A percentile compares a stretch with the other conserved stretches of the same genome.
Conservation (phyloP, 37 sponge, comb jelly and placozoan genomes). For the Haliclona indistincta region DNA sequence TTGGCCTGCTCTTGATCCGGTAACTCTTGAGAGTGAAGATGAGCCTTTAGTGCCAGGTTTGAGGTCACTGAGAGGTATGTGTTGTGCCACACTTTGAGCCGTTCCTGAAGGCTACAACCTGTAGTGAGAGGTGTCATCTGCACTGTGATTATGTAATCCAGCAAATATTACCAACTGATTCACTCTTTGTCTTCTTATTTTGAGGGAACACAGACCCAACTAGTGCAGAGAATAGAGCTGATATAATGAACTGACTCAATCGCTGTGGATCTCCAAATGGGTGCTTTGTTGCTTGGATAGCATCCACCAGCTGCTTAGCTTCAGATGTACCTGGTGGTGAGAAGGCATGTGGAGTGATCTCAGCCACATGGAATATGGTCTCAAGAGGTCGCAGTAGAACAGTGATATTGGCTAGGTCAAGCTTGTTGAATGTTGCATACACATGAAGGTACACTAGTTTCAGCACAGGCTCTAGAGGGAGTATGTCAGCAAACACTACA, state of each 20-base stretch:
- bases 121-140: not conserved
- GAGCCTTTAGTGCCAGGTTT: slow-evolving; percentile 41
- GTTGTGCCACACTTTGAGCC: slow-evolving; percentile 37
- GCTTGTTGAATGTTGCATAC: slow-evolving; percentile 44
- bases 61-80: slow-evolving; percentile 57
- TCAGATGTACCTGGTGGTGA: not conserved
- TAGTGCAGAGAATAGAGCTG: slow-evolving; percentile 48
- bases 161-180: not conserved
- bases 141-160: not conserved
- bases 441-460: slow-evolving; percentile 38
- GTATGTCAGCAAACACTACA: slow-evolving; percentile 33
- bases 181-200: too few species aligned
- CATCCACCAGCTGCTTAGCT: slow-evolving; percentile 11
- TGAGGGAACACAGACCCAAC: slow-evolving; percentile 20
- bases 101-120: not conserved
- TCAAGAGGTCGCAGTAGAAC: slow-evolving; percentile 60
- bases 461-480: not conserved
- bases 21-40: slow-evolving; percentile 2
- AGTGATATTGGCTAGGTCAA: slow-evolving; percentile 58
- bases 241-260: slow-evolving; percentile 41
- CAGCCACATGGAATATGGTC: slow-evolving; percentile 10
- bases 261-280: slow-evolving; percentile 35
- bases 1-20: slow-evolving; percentile 15
- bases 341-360: not conserved
- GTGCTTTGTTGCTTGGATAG: slow-evolving; percentile 12